phyloP scores from a whole-genome alignment of 2,888 invertebrate species.

The Cordilura impudica region DNA sequence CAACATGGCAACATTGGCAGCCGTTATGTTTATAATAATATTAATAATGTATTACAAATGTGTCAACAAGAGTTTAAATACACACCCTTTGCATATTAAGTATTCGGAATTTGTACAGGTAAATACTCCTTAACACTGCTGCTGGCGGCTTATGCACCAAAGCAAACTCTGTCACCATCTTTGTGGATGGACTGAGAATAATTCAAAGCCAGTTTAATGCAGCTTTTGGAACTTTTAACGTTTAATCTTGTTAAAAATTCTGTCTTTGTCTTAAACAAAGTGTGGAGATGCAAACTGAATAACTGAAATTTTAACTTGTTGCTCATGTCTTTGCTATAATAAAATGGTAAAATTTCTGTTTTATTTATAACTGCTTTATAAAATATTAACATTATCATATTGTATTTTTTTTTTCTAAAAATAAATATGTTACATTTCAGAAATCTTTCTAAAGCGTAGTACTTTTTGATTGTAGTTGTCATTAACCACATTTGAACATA shows the following conservation, averaged over 20 bases:
- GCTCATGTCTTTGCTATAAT: not conserved
- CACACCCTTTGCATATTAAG: not conserved
- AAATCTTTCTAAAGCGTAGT: not conserved
- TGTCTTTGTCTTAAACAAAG: too few species aligned
- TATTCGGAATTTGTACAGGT: not conserved
- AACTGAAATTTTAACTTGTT: not conserved
- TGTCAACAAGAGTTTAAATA: conserved; percentile 25
- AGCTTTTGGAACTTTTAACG: too few species aligned
- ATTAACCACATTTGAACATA: too few species aligned
- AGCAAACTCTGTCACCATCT: too few species aligned
- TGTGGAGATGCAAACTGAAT: too few species aligned
- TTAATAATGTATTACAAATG: conserved; percentile 33
- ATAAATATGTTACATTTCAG: not conserved
- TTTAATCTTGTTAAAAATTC: too few species aligned
- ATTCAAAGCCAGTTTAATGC: too few species aligned
- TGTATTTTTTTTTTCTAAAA: not conserved
- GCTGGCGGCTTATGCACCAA: too few species aligned
- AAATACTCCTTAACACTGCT: too few species aligned
- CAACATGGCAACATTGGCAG: not conserved
- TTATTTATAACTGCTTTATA: not conserved
- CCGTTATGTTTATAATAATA: conserved; percentile 5
- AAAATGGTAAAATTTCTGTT: not conserved
- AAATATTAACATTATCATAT: too few species aligned
- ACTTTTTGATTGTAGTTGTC: too few species aligned
- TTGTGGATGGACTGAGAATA: too few species aligned